A percentile compares a stretch with the other conserved stretches of the same genome.
Evolutionary conservation across 2,113 vertebrate species (phyloP).

Genomic region (Struthidea cinerea): DNA sequence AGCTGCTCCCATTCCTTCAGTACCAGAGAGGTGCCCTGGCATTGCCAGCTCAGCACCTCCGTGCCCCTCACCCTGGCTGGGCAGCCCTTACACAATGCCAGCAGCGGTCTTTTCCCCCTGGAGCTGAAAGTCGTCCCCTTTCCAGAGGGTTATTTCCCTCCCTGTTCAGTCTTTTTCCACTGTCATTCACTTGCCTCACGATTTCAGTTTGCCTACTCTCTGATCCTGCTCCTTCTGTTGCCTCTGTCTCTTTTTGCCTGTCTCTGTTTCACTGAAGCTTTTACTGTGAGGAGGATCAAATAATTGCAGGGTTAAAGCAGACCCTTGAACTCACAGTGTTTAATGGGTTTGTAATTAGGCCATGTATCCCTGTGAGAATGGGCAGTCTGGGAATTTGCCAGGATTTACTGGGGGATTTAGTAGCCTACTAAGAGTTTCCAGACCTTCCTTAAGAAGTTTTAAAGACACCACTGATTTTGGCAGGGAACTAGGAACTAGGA

Average conservation of each 20-base stretch:
- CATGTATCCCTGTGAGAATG: constrained; percentile 32
- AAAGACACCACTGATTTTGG: neutral
- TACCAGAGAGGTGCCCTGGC: neutral
- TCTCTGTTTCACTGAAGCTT: neutral
- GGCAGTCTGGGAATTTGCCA: constrained; percentile 19
- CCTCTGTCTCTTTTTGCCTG: neutral
- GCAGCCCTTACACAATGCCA: neutral
- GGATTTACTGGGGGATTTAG: constrained; percentile 42
- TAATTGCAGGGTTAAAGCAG: neutral
- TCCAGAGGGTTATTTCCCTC: neutral
- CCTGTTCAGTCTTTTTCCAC: neutral
- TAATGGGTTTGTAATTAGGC: constrained; percentile 51
- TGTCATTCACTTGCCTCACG: neutral
- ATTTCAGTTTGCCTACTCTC: neutral
- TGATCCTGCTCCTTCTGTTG: neutral
- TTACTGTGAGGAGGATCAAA: neutral
- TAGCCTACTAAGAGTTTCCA: constrained; percentile 29
- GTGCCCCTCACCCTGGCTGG: neutral
- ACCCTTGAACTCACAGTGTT: constrained; percentile 2
- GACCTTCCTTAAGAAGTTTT: constrained; percentile 25
- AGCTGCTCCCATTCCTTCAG: neutral
- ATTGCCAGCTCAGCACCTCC: neutral
- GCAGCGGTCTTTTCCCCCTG: neutral
- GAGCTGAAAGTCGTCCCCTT: neutral
- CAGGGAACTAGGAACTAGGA: neutral